These are phyloP conservation scores for Chloromyia formosa DNA, from an alignment of 2,888 invertebrate species.

Conservation along the genomic window DNA sequence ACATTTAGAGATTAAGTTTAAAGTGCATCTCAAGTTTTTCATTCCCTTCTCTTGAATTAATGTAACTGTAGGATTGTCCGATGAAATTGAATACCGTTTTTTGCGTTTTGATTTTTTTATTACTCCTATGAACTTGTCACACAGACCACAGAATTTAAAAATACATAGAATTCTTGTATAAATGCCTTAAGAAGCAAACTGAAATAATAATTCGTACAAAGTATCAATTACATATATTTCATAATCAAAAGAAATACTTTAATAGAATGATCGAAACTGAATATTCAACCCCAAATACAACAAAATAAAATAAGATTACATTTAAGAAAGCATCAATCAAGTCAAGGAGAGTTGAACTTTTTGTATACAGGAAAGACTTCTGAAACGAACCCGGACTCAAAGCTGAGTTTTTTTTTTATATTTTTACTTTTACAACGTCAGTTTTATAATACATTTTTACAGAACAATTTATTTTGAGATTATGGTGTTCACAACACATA, in stretches of 20 bases:
- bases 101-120: too few relatives aligned
- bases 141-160: not conserved
- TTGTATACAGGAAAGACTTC: too few relatives aligned
- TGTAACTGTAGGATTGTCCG: not conserved
- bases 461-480: not conserved
- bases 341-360: too few relatives aligned
- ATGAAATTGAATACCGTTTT: not conserved
- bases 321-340: too few relatives aligned
- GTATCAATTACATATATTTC: too few relatives aligned
- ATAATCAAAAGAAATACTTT: too few relatives aligned
- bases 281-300: too few relatives aligned
- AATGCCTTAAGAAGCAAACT: conserved; percentile 34
- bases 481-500: not conserved
- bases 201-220: conserved; percentile 31
- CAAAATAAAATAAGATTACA: too few relatives aligned
- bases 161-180: conserved; percentile 15
- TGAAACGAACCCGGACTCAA: too few relatives aligned
- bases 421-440: not conserved
- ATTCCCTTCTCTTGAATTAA: not conserved
- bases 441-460: not conserved
- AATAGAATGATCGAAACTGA: too few relatives aligned
- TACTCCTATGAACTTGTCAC: not conserved
- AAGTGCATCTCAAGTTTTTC: too few relatives aligned
- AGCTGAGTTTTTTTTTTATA: too few relatives aligned
- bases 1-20: conserved; percentile 69